These are phyloP conservation scores for Pelodiscus sinensis DNA, from an alignment of 2,113 vertebrate species.

Conservation along the genomic window DNA sequence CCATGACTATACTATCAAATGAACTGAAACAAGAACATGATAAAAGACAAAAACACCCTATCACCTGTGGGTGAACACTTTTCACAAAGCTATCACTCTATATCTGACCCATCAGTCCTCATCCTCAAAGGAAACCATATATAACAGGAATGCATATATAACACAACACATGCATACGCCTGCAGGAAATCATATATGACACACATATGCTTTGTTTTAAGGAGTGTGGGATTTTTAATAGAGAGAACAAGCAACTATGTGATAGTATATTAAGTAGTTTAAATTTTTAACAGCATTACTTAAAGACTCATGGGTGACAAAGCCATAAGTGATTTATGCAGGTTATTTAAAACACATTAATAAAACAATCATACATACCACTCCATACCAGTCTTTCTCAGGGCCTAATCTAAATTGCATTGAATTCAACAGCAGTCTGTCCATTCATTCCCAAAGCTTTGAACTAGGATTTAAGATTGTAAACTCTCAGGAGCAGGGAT, in stretches of 20 bases:
- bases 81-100: neutral
- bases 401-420: neutral
- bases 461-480: neutral
- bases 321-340: rapidly evolving
- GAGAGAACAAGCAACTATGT: neutral
- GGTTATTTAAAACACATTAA: neutral
- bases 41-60: neutral
- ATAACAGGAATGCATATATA: neutral
- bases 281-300: neutral
- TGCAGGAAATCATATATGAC: neutral
- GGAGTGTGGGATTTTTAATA: neutral
- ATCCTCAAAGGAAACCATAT: neutral
- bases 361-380: neutral
- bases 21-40: neutral
- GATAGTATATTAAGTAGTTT: neutral
- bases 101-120: neutral
- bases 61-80: neutral
- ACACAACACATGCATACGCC: neutral
- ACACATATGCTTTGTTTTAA: neutral
- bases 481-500: neutral
- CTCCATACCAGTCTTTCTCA: neutral
- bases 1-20: neutral
- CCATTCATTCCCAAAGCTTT: neutral
- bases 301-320: constrained; percentile 26
- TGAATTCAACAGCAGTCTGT: constrained; percentile 19